Evolutionary conservation across 1,140 invertebrate genomes (phyloP).

Genomic region (Psilanteris sp.): DNA sequence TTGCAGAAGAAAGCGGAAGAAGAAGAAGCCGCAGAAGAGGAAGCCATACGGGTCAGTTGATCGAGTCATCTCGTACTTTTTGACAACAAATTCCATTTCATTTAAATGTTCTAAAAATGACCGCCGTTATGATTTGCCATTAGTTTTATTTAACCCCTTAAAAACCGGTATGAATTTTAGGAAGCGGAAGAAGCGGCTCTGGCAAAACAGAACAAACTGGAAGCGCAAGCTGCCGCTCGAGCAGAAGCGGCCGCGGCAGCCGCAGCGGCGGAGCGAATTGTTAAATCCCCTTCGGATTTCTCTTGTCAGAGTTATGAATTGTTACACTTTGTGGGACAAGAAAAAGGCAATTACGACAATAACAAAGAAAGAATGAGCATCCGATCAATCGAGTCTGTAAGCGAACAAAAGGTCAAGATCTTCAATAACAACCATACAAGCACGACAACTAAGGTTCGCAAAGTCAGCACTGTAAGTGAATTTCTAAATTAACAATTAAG

Average conservation of each 20-base stretch:
- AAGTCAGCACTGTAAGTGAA: conserved; percentile 93
- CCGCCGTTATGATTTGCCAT: no score
- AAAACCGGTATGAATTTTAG: no score
- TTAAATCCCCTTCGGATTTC: conserved; percentile 92
- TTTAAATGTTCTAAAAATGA: no score
- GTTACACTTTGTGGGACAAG: conserved; percentile 87
- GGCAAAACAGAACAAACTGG: conserved; percentile 86
- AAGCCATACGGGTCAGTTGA: conserved; percentile 88
- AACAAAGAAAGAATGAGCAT: conserved; percentile 95
- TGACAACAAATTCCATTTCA: neutral
- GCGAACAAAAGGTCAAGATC: conserved; percentile 86
- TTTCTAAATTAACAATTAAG: no score
- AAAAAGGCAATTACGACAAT: conserved; percentile 90
- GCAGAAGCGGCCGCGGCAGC: conserved; percentile 81
- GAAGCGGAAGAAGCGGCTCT: conserved; percentile 90
- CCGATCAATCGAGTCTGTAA: conserved; percentile 91
- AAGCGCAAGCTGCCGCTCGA: conserved; percentile 84
- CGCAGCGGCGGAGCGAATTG: conserved; percentile 82
- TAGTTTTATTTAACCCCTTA: no score
- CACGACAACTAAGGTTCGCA: conserved; percentile 86
- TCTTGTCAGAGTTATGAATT: conserved; percentile 94
- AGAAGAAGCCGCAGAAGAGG: conserved; percentile 95
- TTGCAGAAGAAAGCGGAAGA: conserved; percentile 98
- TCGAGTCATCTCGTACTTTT: conserved; percentile 4
- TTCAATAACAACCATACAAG: conserved; percentile 78